Base-by-base conservation (phyloP, 2,888 invertebrate genomes). In the Anorthoa munda region DNA sequence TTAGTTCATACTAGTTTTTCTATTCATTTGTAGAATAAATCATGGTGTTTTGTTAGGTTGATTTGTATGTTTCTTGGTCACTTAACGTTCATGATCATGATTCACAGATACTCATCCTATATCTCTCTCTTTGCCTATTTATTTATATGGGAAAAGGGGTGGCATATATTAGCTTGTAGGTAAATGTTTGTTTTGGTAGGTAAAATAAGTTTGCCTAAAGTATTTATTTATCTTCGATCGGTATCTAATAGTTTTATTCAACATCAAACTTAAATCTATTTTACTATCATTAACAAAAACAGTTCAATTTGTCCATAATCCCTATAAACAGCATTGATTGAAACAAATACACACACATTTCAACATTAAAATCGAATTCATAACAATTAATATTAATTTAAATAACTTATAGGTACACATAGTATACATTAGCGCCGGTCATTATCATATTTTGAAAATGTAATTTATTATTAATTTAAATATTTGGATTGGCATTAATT, bases 291-390 rank as follows among this genome's bases (percentile, higher is more conserved):
- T 46, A 50, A 17, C 31, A 51, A 31, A 23, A 58, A 17, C n/a
- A 18, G 11, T 31, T 21, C 0, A 23, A 75, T 59, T 23, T 1
- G 0, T 39, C n/a, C n/a, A 55, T 55, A 61, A 74, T 61, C 13
- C 12, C 55, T 45, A 12, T 75, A 17, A n/a, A 65, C 17, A 46
- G n/a, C n/a, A 39, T 13, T 53, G 39, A 65, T 65, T 66, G 59
- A 75, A 75, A 75, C 21, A 13, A 48, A 12, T 18, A 18, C 31
- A 63, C 45, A 17, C 13, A 64, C 3, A 18, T 31, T 58, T 75
- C 13, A 39, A 39, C 9, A 60, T 31, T 75, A 39, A 18, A 15
- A 39, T 23, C 18, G 23, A 23, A 15, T 26, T 58, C 1, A 39
- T 53, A 59, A 59, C 13, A 39, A 59, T 59, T 12, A 12, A 12